Base-by-base conservation (phyloP, 2,113 vertebrate species). In the Anseranas semipalmata region DNA sequence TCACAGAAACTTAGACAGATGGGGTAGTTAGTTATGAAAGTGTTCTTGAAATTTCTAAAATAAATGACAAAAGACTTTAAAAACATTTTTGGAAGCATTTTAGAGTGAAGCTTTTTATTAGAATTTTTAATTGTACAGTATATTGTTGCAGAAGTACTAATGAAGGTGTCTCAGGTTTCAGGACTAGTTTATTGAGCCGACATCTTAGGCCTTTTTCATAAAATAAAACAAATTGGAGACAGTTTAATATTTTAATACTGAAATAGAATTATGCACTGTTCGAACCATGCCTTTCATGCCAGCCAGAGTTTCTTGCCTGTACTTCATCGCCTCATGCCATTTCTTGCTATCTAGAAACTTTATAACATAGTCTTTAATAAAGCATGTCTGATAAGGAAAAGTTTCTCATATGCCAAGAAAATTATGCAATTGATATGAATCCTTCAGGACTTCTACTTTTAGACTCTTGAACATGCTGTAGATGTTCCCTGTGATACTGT, bases 221-320 rank as follows among this genome's bases (percentile, higher is more conserved):
- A 70, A 70, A 55, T 41, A 43, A 60, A 65, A 2, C 21, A 19
- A 53, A 32, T 43, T 4, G 5, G 6, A 85, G 25, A 4, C 18
- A 41, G n/a, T 81, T 19, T 53, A 48, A n/a, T 76, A 43, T 70
- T 90, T 80, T 25, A 65, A 5, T n/a, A 45, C 8, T 53, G 86
- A 62, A 72, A 41, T 15, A 67, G 76, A 76, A 8, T 55, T 74
- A 13, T 6, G 9, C 8, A 12, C 15, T 58, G 2, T 46, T 71
- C 2, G 7, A 67, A 67, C 15, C 9, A 1, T 18, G 8, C 8
- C 20, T 70, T 9, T 73, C 1, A 0, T 41, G 5, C 30, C 24
- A 13, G 17, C 19, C 58, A 16, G 30, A 62, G 30, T 15, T 43
- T 73, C 72, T 76, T 4, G 0, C 41, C 39, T 60, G 9, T 76